These are phyloP conservation scores for Drosophila cardini DNA, from an alignment of 1,140 invertebrate genomes.

Conservation along the genomic window DNA sequence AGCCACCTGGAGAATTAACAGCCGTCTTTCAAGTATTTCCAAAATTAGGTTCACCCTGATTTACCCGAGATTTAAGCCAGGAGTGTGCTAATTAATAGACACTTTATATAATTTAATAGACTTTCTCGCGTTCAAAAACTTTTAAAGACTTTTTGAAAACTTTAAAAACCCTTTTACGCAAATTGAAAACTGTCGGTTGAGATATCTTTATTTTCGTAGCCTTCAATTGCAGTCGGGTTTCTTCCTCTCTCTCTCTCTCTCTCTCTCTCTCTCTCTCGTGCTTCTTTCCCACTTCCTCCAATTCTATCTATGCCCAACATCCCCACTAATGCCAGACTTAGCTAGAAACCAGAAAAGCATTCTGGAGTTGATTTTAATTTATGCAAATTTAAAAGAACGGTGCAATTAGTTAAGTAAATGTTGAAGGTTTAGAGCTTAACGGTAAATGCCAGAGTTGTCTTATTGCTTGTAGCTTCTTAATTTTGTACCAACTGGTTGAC, in stretches of 20 bases:
- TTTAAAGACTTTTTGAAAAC: slow-evolving; percentile 7
- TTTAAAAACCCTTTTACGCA: slow-evolving; percentile 28
- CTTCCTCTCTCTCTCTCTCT: background rate
- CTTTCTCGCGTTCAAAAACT: background rate
- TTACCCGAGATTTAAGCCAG: background rate
- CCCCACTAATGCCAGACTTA: slow-evolving; percentile 39
- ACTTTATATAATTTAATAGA: background rate
- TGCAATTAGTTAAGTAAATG: slow-evolving; percentile 77
- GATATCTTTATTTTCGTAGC: background rate
- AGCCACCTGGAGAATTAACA: no score
- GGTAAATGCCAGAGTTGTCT: slow-evolving; percentile 49
- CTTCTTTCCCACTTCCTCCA: background rate
- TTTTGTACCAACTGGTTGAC: slow-evolving; percentile 53
- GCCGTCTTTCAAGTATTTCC: no score
- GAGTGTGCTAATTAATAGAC: background rate
- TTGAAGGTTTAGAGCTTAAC: slow-evolving; percentile 62
- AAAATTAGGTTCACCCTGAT: no score
- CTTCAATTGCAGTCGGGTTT: background rate
- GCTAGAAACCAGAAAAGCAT: slow-evolving; percentile 30
- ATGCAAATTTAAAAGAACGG: slow-evolving; percentile 67
- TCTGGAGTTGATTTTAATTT: slow-evolving; percentile 54
- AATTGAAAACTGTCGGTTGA: slow-evolving; percentile 24
- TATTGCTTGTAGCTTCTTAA: slow-evolving; percentile 42
- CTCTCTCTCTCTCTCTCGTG: background rate
- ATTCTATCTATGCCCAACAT: background rate